phyloP scores from a whole-genome alignment of 1,140 invertebrate genomes.

The Bradysia coprophila region DNA sequence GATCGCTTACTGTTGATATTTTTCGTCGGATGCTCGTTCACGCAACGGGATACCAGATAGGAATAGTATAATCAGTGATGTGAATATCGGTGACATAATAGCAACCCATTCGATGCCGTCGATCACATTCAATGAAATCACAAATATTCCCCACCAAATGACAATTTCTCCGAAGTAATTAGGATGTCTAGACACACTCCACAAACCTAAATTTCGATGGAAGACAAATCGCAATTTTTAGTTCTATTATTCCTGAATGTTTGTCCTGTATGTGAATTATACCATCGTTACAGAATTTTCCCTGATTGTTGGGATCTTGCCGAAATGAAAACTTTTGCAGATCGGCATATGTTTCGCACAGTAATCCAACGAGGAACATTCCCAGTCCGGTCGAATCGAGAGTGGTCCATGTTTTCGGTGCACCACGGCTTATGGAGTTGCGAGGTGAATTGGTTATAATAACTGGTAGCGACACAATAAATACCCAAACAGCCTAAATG shows the following conservation, averaged over 20 bases:
- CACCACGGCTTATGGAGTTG: constrained; percentile 44
- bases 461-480: constrained; percentile 73
- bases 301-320: constrained; percentile 68
- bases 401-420: constrained; percentile 64
- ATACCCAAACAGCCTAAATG: constrained; percentile 79
- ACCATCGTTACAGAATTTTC: constrained; percentile 81
- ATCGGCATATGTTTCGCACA: constrained; percentile 79
- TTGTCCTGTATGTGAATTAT: constrained; percentile 8
- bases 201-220: constrained; percentile 40
- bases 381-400: constrained; percentile 68
- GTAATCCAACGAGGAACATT: constrained; percentile 63
- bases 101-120: constrained; percentile 63
- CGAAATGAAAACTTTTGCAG: constrained; percentile 80
- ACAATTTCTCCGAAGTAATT: constrained; percentile 93
- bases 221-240: neutral
- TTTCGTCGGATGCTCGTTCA: constrained; percentile 69
- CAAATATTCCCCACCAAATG: constrained; percentile 86
- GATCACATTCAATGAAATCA: constrained; percentile 72
- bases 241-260: neutral
- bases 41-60: constrained; percentile 71
- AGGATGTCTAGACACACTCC: constrained; percentile 78
- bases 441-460: constrained; percentile 81
- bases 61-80: constrained; percentile 72
- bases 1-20: constrained; percentile 60
- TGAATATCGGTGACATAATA: constrained; percentile 76